Percentiles rank a stretch among this genome's conserved stretches.
phyloP scores from a whole-genome alignment of 2,797 vertebrate species.

The Anguilla pacifica region DNA sequence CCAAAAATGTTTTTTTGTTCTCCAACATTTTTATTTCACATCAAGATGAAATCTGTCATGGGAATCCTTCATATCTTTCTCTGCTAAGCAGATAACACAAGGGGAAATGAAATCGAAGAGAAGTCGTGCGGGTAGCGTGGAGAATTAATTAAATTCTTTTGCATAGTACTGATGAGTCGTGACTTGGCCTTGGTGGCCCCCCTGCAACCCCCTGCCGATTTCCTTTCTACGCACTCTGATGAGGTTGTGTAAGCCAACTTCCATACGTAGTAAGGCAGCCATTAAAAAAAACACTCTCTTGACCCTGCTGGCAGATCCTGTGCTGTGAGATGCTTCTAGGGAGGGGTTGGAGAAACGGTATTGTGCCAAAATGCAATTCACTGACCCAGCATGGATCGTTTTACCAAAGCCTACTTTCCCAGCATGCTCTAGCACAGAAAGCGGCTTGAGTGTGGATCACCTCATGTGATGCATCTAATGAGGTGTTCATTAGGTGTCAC shows the following conservation, averaged over 20 bases:
- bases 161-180: not conserved
- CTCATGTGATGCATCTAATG: not conserved
- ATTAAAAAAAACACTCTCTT: not conserved
- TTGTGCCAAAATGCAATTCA: not conserved
- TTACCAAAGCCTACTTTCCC: not conserved
- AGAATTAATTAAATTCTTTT: conserved; percentile 9
- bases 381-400: not conserved
- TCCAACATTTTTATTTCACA: not conserved
- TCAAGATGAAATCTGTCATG: conserved; percentile 28
- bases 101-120: conserved; percentile 31
- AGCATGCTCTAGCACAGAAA: not conserved
- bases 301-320: not conserved
- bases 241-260: not conserved
- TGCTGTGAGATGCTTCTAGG: not conserved
- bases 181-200: not conserved
- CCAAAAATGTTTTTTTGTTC: not conserved
- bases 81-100: not conserved
- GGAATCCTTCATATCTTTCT: conserved; percentile 23
- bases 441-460: not conserved
- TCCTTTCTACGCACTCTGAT: not conserved
- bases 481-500: not conserved
- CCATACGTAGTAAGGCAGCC: not conserved
- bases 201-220: not conserved
- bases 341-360: not conserved
- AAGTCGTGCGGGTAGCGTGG: not conserved